Conservation (phyloP, 2,888 invertebrate species). For the Latheticus oryzae region DNA sequence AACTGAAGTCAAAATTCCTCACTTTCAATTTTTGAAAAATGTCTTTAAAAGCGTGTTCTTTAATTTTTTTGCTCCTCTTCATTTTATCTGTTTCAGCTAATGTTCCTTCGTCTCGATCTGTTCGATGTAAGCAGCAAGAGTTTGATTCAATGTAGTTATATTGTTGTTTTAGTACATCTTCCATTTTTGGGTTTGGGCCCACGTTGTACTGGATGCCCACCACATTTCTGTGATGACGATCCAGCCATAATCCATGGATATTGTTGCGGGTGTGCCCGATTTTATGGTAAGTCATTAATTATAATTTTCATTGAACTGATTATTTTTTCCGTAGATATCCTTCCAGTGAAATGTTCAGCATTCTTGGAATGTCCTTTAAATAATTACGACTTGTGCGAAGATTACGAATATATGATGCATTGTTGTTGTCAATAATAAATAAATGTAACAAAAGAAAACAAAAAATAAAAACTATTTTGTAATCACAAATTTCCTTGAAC, state of each 20-base stretch:
- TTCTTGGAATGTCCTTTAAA: constrained; percentile 71
- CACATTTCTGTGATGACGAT: constrained; percentile 71
- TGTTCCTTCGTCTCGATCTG: constrained; percentile 10
- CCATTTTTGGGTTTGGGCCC: constrained; percentile 69
- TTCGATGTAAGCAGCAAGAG: too few relatives aligned
- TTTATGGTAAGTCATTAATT: constrained; percentile 68
- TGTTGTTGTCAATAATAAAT: constrained; percentile 70
- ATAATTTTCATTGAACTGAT: not conserved
- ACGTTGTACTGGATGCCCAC: constrained; percentile 71
- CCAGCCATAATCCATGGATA: constrained; percentile 73
- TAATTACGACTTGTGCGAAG: constrained; percentile 70
- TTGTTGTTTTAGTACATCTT: constrained; percentile 65
- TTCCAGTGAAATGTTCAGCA: constrained; percentile 70
- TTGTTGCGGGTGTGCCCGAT: constrained; percentile 74
- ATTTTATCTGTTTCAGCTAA: constrained; percentile 1
- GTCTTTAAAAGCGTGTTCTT: too few relatives aligned
- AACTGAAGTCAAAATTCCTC: constrained; percentile 1
- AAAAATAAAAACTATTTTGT: too few relatives aligned
- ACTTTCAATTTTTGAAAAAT: not conserved
- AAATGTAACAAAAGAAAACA: too few relatives aligned
- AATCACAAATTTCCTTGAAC: constrained; percentile 1
- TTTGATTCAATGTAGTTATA: constrained; percentile 6
- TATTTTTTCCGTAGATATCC: constrained; percentile 64
- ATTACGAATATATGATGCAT: constrained; percentile 75
- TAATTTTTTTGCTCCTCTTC: constrained; percentile 1